phyloP scores from a whole-genome alignment of 1,140 invertebrate species.

The Drosophila repleta region DNA sequence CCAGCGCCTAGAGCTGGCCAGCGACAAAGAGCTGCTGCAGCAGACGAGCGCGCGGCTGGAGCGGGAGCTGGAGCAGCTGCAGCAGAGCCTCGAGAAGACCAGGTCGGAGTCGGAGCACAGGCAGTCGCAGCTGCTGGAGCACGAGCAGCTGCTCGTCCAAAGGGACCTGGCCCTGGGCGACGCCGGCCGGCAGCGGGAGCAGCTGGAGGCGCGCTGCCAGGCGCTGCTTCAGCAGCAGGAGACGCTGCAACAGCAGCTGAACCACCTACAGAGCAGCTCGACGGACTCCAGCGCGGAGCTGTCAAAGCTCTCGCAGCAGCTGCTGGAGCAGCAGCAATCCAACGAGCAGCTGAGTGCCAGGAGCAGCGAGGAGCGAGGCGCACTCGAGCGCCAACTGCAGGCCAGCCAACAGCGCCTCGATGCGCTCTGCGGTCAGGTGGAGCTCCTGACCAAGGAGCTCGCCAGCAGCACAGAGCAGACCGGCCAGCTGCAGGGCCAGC shows the following conservation, averaged over 20 bases:
- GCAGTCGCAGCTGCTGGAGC: slow-evolving; percentile 52
- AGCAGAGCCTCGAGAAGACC: slow-evolving; percentile 71
- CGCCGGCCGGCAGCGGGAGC: slow-evolving; percentile 50
- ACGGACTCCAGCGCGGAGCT: slow-evolving; percentile 63
- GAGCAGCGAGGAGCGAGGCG: slow-evolving; percentile 45
- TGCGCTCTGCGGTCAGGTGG: slow-evolving; percentile 54
- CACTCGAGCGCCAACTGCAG: slow-evolving; percentile 54
- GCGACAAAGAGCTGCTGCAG: slow-evolving; percentile 51
- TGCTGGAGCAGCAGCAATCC: slow-evolving; percentile 55
- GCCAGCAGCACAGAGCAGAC: slow-evolving; percentile 45
- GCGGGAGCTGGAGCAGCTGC: slow-evolving; percentile 83
- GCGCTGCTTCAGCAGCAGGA: slow-evolving; percentile 54
- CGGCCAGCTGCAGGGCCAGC: slow-evolving; percentile 31
- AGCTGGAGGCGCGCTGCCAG: slow-evolving; percentile 58
- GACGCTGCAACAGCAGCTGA: slow-evolving; percentile 56
- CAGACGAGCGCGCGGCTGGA: slow-evolving; percentile 66
- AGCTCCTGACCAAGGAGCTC: slow-evolving; percentile 53
- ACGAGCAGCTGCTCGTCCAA: slow-evolving; percentile 58
- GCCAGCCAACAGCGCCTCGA: slow-evolving; percentile 55
- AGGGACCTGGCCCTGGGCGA: slow-evolving; percentile 57
- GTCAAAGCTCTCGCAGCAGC: slow-evolving; percentile 52
- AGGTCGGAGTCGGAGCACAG: slow-evolving; percentile 74
- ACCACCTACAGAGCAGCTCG: slow-evolving; percentile 44
- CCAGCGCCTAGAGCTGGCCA: slow-evolving; percentile 37
- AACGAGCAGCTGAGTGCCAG: slow-evolving; percentile 58